phyloP scores from a whole-genome alignment of 2,113 vertebrate species.

The Rhea americana region DNA sequence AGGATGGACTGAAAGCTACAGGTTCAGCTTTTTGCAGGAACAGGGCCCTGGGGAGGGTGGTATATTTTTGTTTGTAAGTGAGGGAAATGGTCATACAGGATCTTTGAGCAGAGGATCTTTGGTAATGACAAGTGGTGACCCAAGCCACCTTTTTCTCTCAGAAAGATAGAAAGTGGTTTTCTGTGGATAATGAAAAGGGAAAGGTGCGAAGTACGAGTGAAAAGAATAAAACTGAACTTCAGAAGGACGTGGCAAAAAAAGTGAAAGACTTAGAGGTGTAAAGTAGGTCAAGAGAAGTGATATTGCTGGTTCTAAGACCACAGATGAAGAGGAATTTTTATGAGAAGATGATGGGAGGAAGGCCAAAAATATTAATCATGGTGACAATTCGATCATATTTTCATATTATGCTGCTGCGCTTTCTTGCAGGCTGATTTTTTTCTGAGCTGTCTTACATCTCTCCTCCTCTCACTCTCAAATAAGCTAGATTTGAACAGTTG shows the following conservation, averaged over 20 bases:
- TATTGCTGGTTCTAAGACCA: not conserved
- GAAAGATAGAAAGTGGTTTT: not conserved
- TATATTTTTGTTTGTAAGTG: not conserved
- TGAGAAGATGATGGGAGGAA: not conserved
- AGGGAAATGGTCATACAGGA: not conserved
- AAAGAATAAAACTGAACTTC: not conserved
- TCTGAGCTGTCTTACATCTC: constrained; percentile 3
- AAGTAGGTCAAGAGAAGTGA: not conserved
- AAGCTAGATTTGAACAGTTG: not conserved
- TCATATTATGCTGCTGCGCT: not conserved
- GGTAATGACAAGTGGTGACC: not conserved
- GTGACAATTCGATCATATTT: constrained; percentile 12
- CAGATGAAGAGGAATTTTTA: not conserved
- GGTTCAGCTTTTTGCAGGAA: not conserved
- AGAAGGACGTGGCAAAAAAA: not conserved
- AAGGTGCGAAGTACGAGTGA: not conserved
- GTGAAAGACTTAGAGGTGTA: not conserved
- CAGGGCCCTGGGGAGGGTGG: not conserved
- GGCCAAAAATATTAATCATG: constrained; percentile 44
- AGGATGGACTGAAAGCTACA: not conserved
- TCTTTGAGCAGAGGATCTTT: not conserved
- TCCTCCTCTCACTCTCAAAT: not conserved
- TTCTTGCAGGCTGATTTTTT: not conserved
- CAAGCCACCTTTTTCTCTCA: not conserved
- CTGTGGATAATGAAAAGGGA: not conserved